Percentiles rank a stretch among this genome's conserved stretches.
Conservation (phyloP, 2,113 vertebrate genomes). For the Megaceryle maxima region DNA sequence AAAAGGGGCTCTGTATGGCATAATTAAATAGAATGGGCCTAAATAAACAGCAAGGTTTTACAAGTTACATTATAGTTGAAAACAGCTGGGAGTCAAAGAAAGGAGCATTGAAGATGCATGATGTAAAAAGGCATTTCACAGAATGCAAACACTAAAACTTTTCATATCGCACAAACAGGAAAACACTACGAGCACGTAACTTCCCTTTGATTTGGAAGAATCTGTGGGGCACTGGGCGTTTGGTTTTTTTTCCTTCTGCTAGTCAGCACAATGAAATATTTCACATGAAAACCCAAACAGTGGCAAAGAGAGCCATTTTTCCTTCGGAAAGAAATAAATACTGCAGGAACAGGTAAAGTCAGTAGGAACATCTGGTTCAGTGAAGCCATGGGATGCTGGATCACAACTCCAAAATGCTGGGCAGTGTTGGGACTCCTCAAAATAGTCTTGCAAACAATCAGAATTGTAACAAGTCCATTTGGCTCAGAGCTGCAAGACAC, state of each 20-base stretch:
- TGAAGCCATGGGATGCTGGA: background rate
- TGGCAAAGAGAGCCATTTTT: conserved; percentile 28
- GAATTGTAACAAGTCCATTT: conserved; percentile 32
- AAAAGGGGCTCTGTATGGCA: conserved; percentile 52
- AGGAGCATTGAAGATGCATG: conserved; percentile 17
- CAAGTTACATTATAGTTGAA: conserved; percentile 36
- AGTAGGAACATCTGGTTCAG: background rate
- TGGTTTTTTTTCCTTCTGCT: conserved; percentile 41
- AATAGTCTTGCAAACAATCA: conserved; percentile 2
- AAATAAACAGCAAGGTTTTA: conserved; percentile 58
- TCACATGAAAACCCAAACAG: conserved; percentile 24
- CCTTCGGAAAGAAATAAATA: conserved; percentile 59
- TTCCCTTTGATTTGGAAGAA: conserved; percentile 48
- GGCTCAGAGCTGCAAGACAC: conserved; percentile 68
- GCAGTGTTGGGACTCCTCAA: conserved; percentile 7
- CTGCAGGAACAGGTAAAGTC: conserved; percentile 56
- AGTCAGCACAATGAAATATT: conserved; percentile 46
- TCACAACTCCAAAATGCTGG: background rate
- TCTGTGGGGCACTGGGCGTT: background rate
- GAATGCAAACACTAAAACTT: conserved; percentile 69
- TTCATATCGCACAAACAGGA: conserved; percentile 42
- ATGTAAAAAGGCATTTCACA: conserved; percentile 71
- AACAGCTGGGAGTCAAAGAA: conserved; percentile 59
- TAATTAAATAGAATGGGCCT: conserved; percentile 59
- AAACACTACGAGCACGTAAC: conserved; percentile 21